Evolutionary conservation across 2,888 invertebrate genomes (phyloP), one percentile per base, ranked within the genome.

Genomic region (Epiperipatus broadwayi): DNA sequence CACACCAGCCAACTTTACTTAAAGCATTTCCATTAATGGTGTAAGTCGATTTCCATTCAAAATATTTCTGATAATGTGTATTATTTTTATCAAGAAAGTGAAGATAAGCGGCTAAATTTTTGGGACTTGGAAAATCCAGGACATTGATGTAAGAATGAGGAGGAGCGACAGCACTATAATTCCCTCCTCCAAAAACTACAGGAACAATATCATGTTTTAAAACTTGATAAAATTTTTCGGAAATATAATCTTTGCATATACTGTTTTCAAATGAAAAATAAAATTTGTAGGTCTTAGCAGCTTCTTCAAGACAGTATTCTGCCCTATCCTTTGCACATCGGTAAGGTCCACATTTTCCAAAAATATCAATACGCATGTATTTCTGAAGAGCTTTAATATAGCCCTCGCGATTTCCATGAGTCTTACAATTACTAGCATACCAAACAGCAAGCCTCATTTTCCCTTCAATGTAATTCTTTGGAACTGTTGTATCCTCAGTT

Each of bases 21-120:
- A n/a, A n/a, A 0, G 81, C 73, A 0, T 69, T 80, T 59, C 93
- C 93, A 0, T 75, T 93, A 38, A 60, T 62, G 51, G 72, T 69
- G 22, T 45, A 45, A 7, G 35, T 37, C 8, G 36, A 27, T 29
- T 46, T 47, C 48, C 48, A 48, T 33, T 34, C 32, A 28, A 49
- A 49, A 37, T 43, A 50, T n/a, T 41, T 31, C 14, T 46, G 43
- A 34, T 50, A 50, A 3, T 40, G 38, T 0, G 37, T 32, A 7
- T 43, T 44, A 39, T 51, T 47, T 2, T 32, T 25, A 40, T 51
- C 45, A 33, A 53, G 43, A 22, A 43, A 43, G 10, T 41, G 31
- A 20, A 56, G 42, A 33, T 53, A 49, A 2, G 44, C 39, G 4
- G 53, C 52, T 16, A 56, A 47, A n/a, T 45, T 46, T 41, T 48